Conservation (phyloP, 2,797 vertebrate genomes). For the Emydoidea blandingii region DNA sequence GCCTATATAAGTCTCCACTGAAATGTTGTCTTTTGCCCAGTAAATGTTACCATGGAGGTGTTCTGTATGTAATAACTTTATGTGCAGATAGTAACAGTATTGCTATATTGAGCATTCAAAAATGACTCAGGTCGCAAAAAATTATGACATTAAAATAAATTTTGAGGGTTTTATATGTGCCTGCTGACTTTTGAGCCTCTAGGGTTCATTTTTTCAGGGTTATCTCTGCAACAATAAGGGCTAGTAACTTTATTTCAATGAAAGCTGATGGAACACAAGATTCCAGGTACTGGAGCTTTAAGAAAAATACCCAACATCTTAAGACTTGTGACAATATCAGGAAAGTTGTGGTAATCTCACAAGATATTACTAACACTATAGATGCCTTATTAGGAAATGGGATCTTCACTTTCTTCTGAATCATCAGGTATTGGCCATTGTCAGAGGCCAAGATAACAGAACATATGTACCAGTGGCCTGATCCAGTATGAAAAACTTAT, state of each 20-base stretch:
- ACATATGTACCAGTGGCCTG: neutral
- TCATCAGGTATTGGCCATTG: neutral
- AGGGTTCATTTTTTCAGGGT: neutral
- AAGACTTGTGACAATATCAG: too few species aligned
- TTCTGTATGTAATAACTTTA: neutral
- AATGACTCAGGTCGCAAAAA: neutral
- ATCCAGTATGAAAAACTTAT: neutral
- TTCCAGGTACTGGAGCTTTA: neutral
- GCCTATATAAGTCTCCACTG: neutral
- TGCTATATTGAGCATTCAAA: neutral
- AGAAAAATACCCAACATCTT: neutral
- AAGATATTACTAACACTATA: neutral
- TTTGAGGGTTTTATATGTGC: rapidly evolving
- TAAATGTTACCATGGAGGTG: neutral
- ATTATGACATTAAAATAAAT: neutral
- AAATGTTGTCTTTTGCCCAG: neutral
- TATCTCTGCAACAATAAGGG: neutral
- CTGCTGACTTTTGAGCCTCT: neutral
- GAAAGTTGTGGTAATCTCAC: too few species aligned
- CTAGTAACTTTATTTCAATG: neutral
- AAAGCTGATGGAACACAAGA: neutral
- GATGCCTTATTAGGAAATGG: neutral
- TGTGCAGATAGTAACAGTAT: neutral
- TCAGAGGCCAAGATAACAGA: neutral
- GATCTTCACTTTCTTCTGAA: neutral